Evolutionary conservation across 2,888 invertebrate species (phyloP).

Genomic region (Strigamia maritima): DNA sequence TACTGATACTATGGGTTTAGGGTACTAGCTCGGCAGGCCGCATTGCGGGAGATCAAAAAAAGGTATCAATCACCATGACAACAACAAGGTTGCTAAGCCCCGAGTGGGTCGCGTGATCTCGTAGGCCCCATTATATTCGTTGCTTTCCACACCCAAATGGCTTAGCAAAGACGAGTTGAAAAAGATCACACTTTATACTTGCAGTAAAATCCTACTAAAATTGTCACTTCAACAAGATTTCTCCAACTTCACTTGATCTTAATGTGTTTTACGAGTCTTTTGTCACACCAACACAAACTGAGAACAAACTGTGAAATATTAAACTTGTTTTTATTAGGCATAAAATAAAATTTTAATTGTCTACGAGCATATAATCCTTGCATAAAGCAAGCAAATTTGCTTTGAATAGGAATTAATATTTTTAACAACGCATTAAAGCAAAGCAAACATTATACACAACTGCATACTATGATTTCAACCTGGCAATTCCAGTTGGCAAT

Average conservation of each 20-base stretch:
- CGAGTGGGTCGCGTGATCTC: conserved; percentile 16
- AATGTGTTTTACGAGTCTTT: conserved; percentile 1
- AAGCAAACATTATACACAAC: no score
- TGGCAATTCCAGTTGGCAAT: no score
- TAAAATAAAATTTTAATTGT: not conserved
- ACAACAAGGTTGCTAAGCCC: conserved; percentile 19
- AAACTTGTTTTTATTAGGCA: not conserved
- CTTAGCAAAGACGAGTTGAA: conserved; percentile 7
- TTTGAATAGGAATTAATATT: no score
- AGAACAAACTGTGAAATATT: not conserved
- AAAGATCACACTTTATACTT: conserved; percentile 23
- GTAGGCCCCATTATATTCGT: conserved; percentile 7
- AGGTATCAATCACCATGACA: conserved; percentile 23
- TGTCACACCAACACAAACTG: not conserved
- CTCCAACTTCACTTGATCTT: conserved; percentile 2
- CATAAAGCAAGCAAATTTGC: no score
- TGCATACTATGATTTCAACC: no score
- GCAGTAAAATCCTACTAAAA: conserved; percentile 19
- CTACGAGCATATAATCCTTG: not conserved
- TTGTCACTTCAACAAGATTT: conserved; percentile 9
- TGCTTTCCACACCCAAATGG: not conserved
- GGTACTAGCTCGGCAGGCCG: not conserved
- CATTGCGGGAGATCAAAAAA: conserved; percentile 23
- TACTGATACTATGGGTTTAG: conserved; percentile 3
- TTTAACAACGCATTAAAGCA: no score